Evolutionary conservation across 2,797 vertebrate species (phyloP).

Genomic region (Trachops cirrhosus): DNA sequence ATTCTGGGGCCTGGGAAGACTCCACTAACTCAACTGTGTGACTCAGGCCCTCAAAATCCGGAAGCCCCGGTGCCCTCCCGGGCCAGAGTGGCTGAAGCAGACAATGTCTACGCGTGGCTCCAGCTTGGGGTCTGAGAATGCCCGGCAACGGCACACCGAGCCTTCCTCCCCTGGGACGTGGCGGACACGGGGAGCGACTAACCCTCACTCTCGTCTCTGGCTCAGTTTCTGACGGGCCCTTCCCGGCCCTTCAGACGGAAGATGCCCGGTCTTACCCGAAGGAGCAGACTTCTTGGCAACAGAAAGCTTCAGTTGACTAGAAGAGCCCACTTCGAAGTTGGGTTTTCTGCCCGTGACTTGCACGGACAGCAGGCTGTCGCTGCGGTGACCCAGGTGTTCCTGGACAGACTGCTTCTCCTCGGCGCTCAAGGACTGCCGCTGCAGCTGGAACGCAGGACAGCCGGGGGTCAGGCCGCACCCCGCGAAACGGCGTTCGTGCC

Average conservation of each 20-base stretch:
- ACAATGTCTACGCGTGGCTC: background rate
- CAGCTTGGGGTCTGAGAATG: background rate
- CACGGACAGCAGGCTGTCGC: slow-evolving; percentile 80
- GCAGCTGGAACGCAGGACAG: slow-evolving; percentile 83
- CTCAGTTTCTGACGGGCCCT: background rate
- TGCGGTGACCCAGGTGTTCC: slow-evolving; percentile 82
- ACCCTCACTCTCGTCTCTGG: background rate
- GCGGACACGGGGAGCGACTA: background rate
- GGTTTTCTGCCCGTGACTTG: slow-evolving; percentile 91
- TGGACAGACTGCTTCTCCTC: slow-evolving; percentile 79
- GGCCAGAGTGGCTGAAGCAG: background rate
- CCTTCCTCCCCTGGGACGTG: background rate
- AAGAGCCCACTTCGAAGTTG: slow-evolving; percentile 95
- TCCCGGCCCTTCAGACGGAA: background rate
- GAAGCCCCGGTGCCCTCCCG: background rate
- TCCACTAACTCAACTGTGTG: background rate
- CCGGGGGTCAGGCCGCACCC: background rate
- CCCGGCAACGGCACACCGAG: background rate
- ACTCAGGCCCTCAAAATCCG: background rate
- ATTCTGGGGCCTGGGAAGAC: background rate
- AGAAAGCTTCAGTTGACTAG: slow-evolving; percentile 90
- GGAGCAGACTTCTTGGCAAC: slow-evolving; percentile 84
- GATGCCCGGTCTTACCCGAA: slow-evolving; percentile 80
- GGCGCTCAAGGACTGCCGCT: slow-evolving; percentile 78
- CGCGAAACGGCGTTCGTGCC: background rate